These are phyloP conservation scores for Leontopithecus rosalia DNA, from an alignment of 2,797 vertebrate genomes.

Conservation along the genomic window DNA sequence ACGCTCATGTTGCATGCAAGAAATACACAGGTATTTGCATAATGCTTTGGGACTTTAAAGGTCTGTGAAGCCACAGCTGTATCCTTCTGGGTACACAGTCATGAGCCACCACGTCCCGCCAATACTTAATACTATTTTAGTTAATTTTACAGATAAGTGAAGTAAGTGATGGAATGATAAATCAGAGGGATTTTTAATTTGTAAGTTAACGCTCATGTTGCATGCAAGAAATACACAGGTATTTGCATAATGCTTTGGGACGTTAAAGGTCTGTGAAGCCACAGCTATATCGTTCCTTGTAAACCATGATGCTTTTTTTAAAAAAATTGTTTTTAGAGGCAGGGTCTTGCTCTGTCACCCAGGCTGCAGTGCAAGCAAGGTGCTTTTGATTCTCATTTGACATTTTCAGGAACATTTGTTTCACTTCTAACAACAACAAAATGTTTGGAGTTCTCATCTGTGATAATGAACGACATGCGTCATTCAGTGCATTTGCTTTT, in stretches of 20 bases:
- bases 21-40: background rate
- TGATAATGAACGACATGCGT: background rate
- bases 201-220: background rate
- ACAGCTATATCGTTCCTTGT: background rate
- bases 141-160: background rate
- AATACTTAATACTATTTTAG: background rate
- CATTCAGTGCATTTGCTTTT: conserved; percentile 55
- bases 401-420: background rate
- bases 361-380: background rate
- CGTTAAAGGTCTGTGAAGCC: accelerated
- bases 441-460: background rate
- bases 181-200: background rate
- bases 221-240: background rate
- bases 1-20: background rate
- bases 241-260: background rate
- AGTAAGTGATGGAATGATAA: background rate
- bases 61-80: accelerated
- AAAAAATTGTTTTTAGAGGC: background rate
- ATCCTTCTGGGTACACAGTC: background rate
- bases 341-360: background rate
- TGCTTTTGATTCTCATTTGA: background rate
- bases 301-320: accelerated
- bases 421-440: background rate
- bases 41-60: background rate
- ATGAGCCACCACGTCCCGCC: too few relatives aligned